Evolutionary conservation across 2,797 vertebrate species (phyloP), one percentile per base, ranked within the genome.

Genomic region (Urophycis tenuis): DNA sequence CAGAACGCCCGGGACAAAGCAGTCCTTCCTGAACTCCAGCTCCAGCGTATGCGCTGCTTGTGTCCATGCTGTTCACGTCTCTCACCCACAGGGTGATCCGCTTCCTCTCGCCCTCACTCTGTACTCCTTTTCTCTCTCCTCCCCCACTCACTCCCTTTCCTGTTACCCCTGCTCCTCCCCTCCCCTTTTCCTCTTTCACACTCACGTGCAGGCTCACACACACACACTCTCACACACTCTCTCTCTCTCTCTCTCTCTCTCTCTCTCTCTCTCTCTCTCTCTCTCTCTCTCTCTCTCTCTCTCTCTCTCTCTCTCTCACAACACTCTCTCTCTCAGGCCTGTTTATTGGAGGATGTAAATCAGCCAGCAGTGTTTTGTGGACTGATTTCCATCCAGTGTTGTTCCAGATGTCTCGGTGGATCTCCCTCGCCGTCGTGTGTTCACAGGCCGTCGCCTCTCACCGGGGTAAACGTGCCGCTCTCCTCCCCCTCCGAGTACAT

Each of bases 141-240:
- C 85, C 82, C 82, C 45, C 45, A 17, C 69, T 75, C 45, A 8
- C 81, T 85, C 86, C 86, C 30, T 0, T 64, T 64, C 53, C 53
- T 64, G 53, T 29, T 9, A 64, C 53, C 2, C n/a, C 8, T 7
- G n/a, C 53, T 64, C 53, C 53, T 64, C 45, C 45, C 45, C 45
- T 64, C 53, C 53, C 53, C 25, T 29, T 64, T 64, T 64, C 53
- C 53, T 64, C 53, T 64, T 70, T 41, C n/a, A 33, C 41, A 39
- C 41, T 88, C 88, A 87, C 87, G 78, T 85, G 83, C 82, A 83
- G 69, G 76, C 77, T 53, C 35, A 72, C 82, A 76, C 69, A 78
- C 75, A 70, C 60, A 71, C 72, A 53, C 49, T 22, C 49, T 9
- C 53, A 25, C 53, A 60, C 77, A 74, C 74, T 77, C 41, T 64